Conservation (phyloP, 2,113 vertebrate species). For the Cheirogaleus medius region DNA sequence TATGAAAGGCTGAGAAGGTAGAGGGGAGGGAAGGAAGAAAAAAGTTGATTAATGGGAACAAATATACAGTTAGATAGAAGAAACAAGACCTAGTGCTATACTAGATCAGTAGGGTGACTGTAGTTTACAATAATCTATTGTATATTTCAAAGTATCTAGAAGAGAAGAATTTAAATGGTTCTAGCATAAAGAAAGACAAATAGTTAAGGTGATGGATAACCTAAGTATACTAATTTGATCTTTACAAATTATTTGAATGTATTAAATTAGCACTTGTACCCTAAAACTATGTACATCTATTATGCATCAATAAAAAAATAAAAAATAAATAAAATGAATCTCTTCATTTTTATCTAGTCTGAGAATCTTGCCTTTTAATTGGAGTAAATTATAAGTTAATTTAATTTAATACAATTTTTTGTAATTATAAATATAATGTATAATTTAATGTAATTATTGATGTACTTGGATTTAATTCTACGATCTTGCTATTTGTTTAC, state of each 20-base stretch:
- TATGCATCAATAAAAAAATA: neutral
- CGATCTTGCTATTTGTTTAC: neutral
- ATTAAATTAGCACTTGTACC: too few species aligned
- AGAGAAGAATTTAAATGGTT: too few species aligned
- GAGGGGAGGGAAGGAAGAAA: neutral
- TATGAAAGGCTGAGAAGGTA: neutral
- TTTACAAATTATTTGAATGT: too few species aligned
- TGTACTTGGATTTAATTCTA: neutral
- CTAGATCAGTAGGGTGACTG: too few species aligned
- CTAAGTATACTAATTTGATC: too few species aligned
- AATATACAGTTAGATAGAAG: too few species aligned
- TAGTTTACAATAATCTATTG: too few species aligned
- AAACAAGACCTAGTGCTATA: too few species aligned
- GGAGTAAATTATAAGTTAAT: neutral
- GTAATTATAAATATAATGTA: neutral
- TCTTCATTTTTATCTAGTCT: neutral
- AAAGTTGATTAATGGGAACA: neutral
- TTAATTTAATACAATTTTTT: neutral
- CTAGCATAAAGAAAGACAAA: too few species aligned
- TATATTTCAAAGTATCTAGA: too few species aligned
- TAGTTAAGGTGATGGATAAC: too few species aligned
- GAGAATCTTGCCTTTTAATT: neutral
- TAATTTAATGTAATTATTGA: neutral
- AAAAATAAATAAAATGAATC: neutral
- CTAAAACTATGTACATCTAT: too few species aligned